These are phyloP conservation scores for Branchellion lobata DNA, from an alignment of 2,888 invertebrate species.

Conservation along the genomic window DNA sequence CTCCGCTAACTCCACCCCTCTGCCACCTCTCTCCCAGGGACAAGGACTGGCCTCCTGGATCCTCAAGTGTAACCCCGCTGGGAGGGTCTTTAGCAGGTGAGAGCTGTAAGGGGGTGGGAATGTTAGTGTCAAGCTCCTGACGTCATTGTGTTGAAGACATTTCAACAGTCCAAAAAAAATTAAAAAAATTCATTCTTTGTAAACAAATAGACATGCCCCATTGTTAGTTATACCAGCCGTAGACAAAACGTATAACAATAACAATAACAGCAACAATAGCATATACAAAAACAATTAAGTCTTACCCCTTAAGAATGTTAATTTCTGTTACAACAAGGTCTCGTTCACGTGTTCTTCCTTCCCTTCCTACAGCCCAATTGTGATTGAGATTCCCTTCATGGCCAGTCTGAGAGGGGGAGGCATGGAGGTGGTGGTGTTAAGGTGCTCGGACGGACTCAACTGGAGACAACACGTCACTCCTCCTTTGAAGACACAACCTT, in stretches of 20 bases:
- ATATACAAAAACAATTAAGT: no score
- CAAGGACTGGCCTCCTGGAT: slow-evolving; percentile 38
- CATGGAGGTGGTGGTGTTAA: slow-evolving; percentile 28
- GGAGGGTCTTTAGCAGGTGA: slow-evolving; percentile 29
- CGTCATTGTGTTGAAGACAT: no score
- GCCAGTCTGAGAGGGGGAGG: slow-evolving; percentile 32
- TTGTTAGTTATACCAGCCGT: no score
- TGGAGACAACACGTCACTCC: slow-evolving; percentile 41
- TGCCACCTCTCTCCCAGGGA: slow-evolving; percentile 22
- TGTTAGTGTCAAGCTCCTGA: no score
- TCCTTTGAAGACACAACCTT: background rate
- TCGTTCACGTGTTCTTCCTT: background rate
- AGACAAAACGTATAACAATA: no score
- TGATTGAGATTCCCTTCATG: slow-evolving; percentile 36
- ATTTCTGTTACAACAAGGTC: no score
- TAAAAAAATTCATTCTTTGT: background rate
- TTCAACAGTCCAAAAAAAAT: no score
- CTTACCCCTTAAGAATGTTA: no score
- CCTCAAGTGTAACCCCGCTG: slow-evolving; percentile 26
- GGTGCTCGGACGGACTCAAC: slow-evolving; percentile 30
- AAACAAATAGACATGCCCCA: background rate
- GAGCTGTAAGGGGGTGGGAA: no score
- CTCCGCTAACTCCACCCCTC: background rate
- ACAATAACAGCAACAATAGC: no score
- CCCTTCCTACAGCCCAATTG: slow-evolving; percentile 18